Percentiles rank a stretch among this genome's conserved stretches.
These are phyloP conservation scores for Parauchenoglanis punctatus DNA, from an alignment of 2,797 vertebrate genomes.

Conservation along the genomic window DNA sequence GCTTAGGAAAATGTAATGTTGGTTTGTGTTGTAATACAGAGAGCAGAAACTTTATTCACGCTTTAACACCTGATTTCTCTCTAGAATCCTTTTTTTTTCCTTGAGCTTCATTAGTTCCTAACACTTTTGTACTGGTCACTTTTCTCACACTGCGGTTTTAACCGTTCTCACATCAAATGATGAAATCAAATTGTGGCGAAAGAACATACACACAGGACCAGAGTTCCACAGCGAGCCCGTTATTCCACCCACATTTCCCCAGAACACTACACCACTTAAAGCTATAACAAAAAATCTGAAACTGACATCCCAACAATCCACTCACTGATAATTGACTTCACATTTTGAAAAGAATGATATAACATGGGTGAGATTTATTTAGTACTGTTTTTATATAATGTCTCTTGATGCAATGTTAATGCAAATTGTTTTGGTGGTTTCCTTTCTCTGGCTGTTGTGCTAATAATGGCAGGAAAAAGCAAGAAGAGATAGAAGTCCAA, in stretches of 20 bases:
- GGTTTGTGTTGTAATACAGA: background rate
- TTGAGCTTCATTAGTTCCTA: slow-evolving; percentile 8
- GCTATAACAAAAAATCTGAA: background rate
- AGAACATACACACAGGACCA: background rate
- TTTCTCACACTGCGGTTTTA: background rate
- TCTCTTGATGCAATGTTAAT: slow-evolving; percentile 20
- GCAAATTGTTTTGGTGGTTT: slow-evolving; percentile 39
- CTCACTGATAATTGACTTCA: background rate
- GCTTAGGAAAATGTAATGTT: background rate
- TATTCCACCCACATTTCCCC: background rate
- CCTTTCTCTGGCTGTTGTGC: slow-evolving; percentile 22
- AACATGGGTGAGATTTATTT: slow-evolving; percentile 21
- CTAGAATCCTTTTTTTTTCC: background rate
- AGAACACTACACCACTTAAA: background rate
- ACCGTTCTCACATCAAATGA: background rate
- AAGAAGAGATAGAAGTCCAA: slow-evolving; percentile 45
- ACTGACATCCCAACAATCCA: background rate
- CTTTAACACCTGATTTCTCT: background rate
- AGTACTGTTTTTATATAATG: slow-evolving; percentile 24
- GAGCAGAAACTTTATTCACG: background rate
- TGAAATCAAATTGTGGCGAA: slow-evolving; percentile 7
- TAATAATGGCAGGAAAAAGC: slow-evolving; percentile 40
- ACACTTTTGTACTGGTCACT: background rate
- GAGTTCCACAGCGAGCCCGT: background rate
- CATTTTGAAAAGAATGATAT: slow-evolving; percentile 9